Percentiles rank a stretch among this genome's conserved stretches.
phyloP scores from a whole-genome alignment of 2,113 vertebrate species.

The Thomomys bottae region DNA sequence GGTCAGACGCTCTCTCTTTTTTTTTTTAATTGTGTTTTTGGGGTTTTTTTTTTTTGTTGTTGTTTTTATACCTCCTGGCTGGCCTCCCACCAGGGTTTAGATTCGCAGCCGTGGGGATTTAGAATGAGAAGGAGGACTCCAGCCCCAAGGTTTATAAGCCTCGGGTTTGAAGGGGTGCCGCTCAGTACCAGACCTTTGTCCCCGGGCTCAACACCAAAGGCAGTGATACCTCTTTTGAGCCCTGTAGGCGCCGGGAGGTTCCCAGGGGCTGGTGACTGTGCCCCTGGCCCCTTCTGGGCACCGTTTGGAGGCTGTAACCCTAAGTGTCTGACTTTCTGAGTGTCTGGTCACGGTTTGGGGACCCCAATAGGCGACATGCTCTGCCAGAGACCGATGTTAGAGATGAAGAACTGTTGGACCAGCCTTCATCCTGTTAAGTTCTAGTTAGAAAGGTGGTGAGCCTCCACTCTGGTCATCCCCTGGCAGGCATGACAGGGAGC shows the following conservation, averaged over 20 bases:
- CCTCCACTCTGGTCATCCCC: not conserved
- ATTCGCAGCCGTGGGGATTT: slow-evolving; percentile 6
- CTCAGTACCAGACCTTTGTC: slow-evolving; percentile 58
- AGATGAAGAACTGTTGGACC: not conserved
- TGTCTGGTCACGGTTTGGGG: slow-evolving; percentile 42
- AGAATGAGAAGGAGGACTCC: not conserved
- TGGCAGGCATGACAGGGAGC: not conserved
- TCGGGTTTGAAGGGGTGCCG: not conserved
- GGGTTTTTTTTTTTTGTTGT: slow-evolving; percentile 6
- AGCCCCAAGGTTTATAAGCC: not conserved
- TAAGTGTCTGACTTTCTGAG: not conserved
- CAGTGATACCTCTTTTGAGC: not conserved
- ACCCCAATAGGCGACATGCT: not conserved
- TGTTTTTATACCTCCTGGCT: slow-evolving; percentile 47
- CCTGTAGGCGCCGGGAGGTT: slow-evolving; percentile 12
- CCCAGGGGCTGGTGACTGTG: not conserved
- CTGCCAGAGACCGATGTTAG: not conserved
- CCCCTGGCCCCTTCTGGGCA: slow-evolving; percentile 64
- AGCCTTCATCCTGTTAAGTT: slow-evolving; percentile 5
- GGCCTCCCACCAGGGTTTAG: slow-evolving; percentile 37
- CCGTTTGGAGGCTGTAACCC: not conserved
- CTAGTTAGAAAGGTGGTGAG: not conserved
- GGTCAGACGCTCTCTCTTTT: slow-evolving; percentile 33
- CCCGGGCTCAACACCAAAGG: not conserved
- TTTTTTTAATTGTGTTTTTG: not conserved